These are phyloP conservation scores for Heliconius aoede DNA, from an alignment of 2,888 invertebrate species.

Conservation along the genomic window DNA sequence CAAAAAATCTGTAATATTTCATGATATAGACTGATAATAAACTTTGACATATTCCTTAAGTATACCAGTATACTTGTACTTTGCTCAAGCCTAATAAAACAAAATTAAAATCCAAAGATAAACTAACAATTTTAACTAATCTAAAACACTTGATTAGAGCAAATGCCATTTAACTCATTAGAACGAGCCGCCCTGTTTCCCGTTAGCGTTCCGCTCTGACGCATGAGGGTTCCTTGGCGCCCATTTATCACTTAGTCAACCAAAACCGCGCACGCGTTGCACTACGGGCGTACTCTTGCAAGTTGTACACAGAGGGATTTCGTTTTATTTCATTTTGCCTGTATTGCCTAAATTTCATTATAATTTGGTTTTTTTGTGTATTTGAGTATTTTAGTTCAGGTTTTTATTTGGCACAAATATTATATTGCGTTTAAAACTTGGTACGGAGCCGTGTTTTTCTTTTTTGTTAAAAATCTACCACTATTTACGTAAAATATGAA, in stretches of 20 bases:
- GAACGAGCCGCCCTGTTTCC: slow-evolving; percentile 45
- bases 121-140: slow-evolving; percentile 12
- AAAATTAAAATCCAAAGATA: slow-evolving; percentile 34
- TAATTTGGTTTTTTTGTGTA: neutral
- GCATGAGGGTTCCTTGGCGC: slow-evolving; percentile 54
- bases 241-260: slow-evolving; percentile 62
- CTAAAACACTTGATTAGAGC: slow-evolving; percentile 33
- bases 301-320: slow-evolving; percentile 56
- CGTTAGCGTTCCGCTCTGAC: slow-evolving; percentile 53
- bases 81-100: too few species aligned
- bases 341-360: slow-evolving; percentile 46
- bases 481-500: too few species aligned
- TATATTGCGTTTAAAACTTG: too few species aligned
- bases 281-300: slow-evolving; percentile 48
- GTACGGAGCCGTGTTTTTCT: too few species aligned
- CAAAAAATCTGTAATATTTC: neutral
- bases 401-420: too few species aligned
- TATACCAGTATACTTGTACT: neutral
- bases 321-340: too few species aligned
- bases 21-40: neutral
- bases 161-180: slow-evolving; percentile 46
- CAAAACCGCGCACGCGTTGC: slow-evolving; percentile 52
- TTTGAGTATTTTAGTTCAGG: neutral
- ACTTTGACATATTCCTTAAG: neutral
- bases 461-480: too few species aligned